phyloP scores from a whole-genome alignment of 2,797 vertebrate species.

The Gymnothorax reevesii region DNA sequence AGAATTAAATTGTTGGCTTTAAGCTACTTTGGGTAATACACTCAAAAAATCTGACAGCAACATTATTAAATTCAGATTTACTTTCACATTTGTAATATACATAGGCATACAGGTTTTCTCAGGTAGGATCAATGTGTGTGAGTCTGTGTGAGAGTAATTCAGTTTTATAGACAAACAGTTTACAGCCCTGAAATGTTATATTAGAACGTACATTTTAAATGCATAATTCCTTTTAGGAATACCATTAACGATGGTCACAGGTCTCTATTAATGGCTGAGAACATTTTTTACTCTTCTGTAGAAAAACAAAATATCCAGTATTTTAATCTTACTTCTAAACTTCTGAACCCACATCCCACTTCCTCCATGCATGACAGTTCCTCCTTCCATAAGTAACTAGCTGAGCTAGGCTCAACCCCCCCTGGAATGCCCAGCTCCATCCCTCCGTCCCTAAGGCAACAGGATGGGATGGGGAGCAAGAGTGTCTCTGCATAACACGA shows the following conservation, averaged over 20 bases:
- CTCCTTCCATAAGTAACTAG: neutral
- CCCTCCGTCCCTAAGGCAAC: neutral
- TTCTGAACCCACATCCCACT: too few relatives aligned
- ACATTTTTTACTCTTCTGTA: slow-evolving; percentile 15
- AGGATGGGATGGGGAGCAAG: neutral
- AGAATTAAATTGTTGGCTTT: slow-evolving; percentile 37
- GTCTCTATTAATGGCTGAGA: slow-evolving; percentile 12
- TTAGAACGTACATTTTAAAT: neutral
- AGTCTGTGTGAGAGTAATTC: neutral
- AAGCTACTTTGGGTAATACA: slow-evolving; percentile 34
- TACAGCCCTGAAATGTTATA: neutral
- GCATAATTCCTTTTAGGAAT: neutral
- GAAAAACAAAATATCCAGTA: neutral
- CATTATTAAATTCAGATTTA: slow-evolving; percentile 32
- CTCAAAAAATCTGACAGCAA: neutral
- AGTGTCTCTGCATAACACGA: slow-evolving; percentile 4
- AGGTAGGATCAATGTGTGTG: neutral
- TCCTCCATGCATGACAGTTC: neutral
- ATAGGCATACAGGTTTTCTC: slow-evolving; percentile 32
- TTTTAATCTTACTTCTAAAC: neutral
- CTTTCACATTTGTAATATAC: slow-evolving; percentile 48
- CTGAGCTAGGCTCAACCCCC: neutral
- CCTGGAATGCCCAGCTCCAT: neutral
- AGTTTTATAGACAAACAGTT: neutral
- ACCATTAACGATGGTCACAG: neutral